Base-by-base conservation (phyloP, 2,888 invertebrate species). In the Limnephilus marmoratus region DNA sequence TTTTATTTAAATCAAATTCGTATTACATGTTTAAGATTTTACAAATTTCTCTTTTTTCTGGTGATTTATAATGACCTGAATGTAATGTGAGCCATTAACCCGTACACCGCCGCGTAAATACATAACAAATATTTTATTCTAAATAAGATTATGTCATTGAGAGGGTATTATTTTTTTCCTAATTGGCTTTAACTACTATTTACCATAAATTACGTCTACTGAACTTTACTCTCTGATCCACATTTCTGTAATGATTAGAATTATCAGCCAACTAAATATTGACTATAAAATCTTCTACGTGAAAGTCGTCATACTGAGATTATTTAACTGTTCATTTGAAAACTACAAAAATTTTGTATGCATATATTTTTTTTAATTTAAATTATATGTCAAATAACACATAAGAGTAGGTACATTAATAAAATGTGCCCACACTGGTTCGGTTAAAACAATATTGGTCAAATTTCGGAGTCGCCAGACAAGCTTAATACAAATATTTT, bases 151-250 rank as follows among this genome's bases (percentile, higher is more conserved):
- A 1, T 86, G 29, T 29, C 45, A 45, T 18, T n/a, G 13, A 86
- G 31, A 53, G 86, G 86, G 86, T 86, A 31, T 53, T 15, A n/a
- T 45, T 53, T 29, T 86, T 31, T 86, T 86, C 41, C 45, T 49
- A 86, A 86, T 15, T 49, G 53, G 53, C 85, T 45, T 45, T 4
- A 86, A 49, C 83, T 68, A 49, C 83, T 68, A 4, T 86, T 86
- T 86, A 3, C 86, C 31, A 86, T 29, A 49, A n/a, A 37, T 85
- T 13, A 24, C n/a, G n/a, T 34, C 86, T 53, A 12, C 29, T 49
- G 86, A 86, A 86, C 86, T 49, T 86, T 49, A 53, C 15, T 86
- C 86, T 49, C 15, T 53, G 86, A 86, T 45, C 49, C 86, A 86
- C 86, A 31, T 86, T 86, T 29, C 85, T 29, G 11, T 11, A 49